phyloP scores from a whole-genome alignment of 2,113 vertebrate genomes.

The Cryptoleucopteryx plumbea region DNA sequence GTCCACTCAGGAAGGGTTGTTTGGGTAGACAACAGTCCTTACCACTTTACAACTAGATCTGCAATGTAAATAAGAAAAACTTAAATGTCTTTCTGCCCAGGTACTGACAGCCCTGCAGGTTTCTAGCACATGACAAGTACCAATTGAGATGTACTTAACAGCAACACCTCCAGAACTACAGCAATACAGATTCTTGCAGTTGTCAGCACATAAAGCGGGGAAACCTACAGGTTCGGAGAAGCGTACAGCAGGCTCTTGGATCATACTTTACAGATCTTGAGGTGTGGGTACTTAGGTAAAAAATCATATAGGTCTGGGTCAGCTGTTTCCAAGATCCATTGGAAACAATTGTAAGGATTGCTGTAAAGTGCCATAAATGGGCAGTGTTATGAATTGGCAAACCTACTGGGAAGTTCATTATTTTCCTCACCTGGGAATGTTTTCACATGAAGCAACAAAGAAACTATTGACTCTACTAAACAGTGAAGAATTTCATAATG shows the following conservation, averaged over 20 bases:
- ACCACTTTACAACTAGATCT: neutral
- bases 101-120: neutral
- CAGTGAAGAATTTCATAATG: neutral
- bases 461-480: neutral
- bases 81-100: neutral
- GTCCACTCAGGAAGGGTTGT: neutral
- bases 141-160: neutral
- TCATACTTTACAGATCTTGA: neutral
- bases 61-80: neutral
- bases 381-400: neutral
- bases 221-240: neutral
- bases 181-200: neutral
- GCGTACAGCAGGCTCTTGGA: neutral
- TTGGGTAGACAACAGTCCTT: neutral
- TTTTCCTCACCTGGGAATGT: neutral
- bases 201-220: neutral
- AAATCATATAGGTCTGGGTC: neutral
- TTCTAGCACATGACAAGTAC: neutral
- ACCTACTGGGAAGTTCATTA: neutral
- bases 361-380: neutral
- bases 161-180: neutral
- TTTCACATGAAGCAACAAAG: constrained; percentile 23
- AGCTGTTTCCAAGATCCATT: neutral
- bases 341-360: neutral
- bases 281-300: neutral